Evolutionary conservation across 2,888 invertebrate genomes (phyloP).

Genomic region (Cyaniris semiargus): DNA sequence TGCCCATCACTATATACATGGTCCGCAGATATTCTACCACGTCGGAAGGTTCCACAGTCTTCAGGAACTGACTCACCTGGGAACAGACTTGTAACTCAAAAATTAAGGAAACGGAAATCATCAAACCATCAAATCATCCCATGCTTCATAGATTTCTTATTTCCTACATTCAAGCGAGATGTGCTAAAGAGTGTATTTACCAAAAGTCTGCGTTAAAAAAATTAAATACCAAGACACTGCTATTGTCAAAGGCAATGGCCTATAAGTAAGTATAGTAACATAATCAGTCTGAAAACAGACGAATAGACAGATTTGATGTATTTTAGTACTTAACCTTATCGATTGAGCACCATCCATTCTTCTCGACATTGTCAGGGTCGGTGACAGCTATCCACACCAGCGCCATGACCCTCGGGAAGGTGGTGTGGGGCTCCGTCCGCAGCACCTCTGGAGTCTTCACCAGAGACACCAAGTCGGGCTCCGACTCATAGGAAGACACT

Average conservation of each 20-base stretch:
- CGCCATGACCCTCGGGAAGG: constrained; percentile 63
- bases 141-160: too few species aligned
- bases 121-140: too few species aligned
- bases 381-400: constrained; percentile 63
- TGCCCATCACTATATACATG: constrained; percentile 56
- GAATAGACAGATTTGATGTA: too few species aligned
- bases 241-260: too few species aligned
- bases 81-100: background rate
- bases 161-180: too few species aligned
- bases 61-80: constrained; percentile 58
- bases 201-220: too few species aligned
- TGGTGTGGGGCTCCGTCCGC: constrained; percentile 65
- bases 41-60: constrained; percentile 47
- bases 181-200: too few species aligned
- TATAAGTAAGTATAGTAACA: too few species aligned
- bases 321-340: constrained; percentile 49
- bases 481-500: constrained; percentile 59
- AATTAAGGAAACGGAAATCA: too few species aligned
- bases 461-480: constrained; percentile 62
- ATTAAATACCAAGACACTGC: too few species aligned
- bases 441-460: constrained; percentile 62
- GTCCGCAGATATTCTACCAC: constrained; percentile 59
- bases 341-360: constrained; percentile 64
- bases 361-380: constrained; percentile 56
- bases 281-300: too few species aligned